phyloP scores from a whole-genome alignment of 37 sponge, comb jelly and placozoan genomes.

The Theonella swinhoei region DNA sequence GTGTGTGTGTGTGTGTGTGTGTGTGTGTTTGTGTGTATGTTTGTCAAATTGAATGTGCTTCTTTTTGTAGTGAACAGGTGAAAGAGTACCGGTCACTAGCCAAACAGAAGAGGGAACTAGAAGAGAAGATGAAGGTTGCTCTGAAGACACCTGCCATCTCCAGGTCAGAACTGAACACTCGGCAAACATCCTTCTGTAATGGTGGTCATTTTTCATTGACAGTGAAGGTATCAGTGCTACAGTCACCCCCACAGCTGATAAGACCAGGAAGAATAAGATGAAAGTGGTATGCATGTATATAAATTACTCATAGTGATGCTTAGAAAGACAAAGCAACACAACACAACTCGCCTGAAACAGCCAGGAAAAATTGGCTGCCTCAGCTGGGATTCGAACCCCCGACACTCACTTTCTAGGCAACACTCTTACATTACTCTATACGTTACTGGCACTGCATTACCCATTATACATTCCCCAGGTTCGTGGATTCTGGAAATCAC shows the following conservation, averaged over 20 bases:
- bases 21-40: no score
- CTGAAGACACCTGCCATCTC: not conserved
- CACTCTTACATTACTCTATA: no score
- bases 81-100: not conserved
- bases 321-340: no score
- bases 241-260: not conserved
- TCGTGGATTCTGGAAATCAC: not conserved
- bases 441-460: no score
- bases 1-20: slow-evolving; percentile 14
- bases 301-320: no score
- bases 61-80: not conserved
- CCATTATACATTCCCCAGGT: no score
- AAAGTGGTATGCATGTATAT: not conserved
- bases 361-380: no score
- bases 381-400: no score
- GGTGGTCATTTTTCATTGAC: not conserved
- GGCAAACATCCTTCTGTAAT: not conserved
- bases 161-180: not conserved
- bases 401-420: no score
- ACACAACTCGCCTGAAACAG: no score
- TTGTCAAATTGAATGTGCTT: not conserved
- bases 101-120: not conserved
- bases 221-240: not conserved
- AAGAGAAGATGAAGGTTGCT: not conserved
- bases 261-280: not conserved